A percentile compares a stretch with the other conserved stretches of the same genome.
Conservation (phyloP, 2,113 vertebrate genomes). For the Lophius piscatorius region DNA sequence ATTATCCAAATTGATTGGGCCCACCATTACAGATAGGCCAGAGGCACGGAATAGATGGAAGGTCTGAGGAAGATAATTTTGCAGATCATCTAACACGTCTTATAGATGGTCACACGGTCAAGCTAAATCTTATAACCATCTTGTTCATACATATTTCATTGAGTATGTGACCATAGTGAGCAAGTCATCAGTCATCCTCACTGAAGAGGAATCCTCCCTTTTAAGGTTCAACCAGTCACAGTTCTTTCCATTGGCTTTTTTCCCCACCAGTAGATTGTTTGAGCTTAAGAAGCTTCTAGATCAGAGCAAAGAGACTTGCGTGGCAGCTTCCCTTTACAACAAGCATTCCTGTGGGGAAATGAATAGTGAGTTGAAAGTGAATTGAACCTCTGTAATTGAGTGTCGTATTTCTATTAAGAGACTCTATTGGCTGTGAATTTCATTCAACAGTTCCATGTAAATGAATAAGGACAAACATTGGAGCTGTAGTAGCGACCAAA, state of each 20-base stretch:
- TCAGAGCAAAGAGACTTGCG: constrained; percentile 18
- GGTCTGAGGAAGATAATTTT: constrained; percentile 14
- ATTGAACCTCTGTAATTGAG: constrained; percentile 36
- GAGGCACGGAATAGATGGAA: constrained; percentile 8
- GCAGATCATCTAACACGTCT: constrained; percentile 6
- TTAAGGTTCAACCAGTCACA: background rate
- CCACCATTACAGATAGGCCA: constrained; percentile 34
- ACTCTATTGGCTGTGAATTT: constrained; percentile 24
- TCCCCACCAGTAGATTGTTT: background rate
- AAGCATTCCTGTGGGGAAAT: constrained; percentile 14
- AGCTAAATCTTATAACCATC: background rate
- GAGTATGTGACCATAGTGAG: background rate
- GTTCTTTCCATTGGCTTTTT: background rate
- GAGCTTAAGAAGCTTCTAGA: constrained; percentile 3
- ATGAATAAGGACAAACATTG: too few species aligned
- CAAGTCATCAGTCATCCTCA: background rate
- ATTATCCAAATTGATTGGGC: constrained; percentile 47
- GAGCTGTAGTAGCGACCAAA: too few species aligned
- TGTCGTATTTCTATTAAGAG: constrained; percentile 29
- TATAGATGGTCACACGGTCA: background rate
- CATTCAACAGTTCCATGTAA: constrained; percentile 16
- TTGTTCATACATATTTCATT: background rate
- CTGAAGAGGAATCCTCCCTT: too few species aligned
- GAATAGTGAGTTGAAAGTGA: constrained; percentile 26
- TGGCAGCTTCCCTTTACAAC: constrained; percentile 33